Evolutionary conservation across 92 coral and sea anemone species (phyloP).

Genomic region (Micromussa lordhowensis): DNA sequence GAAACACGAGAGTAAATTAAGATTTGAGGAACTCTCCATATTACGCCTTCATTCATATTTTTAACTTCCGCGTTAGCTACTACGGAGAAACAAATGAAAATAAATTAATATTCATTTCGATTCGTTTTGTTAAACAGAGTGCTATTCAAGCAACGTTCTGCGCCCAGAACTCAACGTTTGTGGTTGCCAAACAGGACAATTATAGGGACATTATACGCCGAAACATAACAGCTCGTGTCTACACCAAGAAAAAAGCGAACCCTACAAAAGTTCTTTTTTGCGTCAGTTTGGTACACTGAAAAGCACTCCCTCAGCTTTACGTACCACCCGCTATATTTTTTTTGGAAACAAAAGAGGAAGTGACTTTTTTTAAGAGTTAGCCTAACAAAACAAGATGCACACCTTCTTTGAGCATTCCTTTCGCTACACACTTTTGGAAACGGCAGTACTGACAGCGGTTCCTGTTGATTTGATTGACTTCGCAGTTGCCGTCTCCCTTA

Average conservation of each 20-base stretch:
- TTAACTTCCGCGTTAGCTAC: background rate
- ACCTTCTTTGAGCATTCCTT: slow-evolving; percentile 98
- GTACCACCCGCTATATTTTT: background rate
- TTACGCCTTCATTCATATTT: background rate
- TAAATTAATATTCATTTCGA: background rate
- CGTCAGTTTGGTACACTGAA: background rate
- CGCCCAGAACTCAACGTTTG: too few species aligned
- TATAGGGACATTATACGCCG: background rate
- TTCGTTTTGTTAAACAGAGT: background rate
- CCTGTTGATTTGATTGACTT: slow-evolving; percentile 86
- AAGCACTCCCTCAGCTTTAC: background rate
- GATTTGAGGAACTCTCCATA: background rate
- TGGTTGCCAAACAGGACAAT: background rate
- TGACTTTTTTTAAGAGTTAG: background rate
- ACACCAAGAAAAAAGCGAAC: background rate
- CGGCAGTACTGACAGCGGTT: slow-evolving; percentile 97
- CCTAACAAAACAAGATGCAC: background rate
- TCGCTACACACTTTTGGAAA: slow-evolving; percentile 79
- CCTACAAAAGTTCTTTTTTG: background rate
- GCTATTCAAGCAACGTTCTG: background rate
- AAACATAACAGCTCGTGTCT: background rate
- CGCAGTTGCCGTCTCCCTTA: slow-evolving; percentile 83
- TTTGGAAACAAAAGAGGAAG: background rate
- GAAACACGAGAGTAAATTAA: background rate
- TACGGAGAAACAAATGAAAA: background rate